These are phyloP conservation scores for Drosophila athabasca DNA, from an alignment of 1,140 invertebrate genomes.

Conservation along the genomic window DNA sequence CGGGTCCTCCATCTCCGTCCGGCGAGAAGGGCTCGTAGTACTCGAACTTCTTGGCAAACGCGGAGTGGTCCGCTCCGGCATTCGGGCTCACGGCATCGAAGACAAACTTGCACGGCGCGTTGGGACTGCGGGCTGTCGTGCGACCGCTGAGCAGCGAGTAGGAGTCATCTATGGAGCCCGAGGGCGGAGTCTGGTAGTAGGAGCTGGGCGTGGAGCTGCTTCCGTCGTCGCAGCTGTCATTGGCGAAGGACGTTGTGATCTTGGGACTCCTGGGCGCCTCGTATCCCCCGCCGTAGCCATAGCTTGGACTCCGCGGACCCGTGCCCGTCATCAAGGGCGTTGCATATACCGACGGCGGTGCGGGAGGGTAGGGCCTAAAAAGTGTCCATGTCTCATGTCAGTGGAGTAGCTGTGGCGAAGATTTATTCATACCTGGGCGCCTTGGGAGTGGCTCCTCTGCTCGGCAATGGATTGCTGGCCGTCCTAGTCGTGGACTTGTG, in stretches of 20 bases:
- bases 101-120: conserved; percentile 77
- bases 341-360: conserved; percentile 45
- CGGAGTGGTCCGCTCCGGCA: conserved; percentile 45
- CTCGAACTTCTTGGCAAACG: conserved; percentile 69
- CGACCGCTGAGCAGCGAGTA: conserved; percentile 60
- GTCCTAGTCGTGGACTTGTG: conserved; percentile 63
- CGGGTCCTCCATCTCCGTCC: conserved; percentile 72
- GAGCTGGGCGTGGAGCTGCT: conserved; percentile 73
- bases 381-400: neutral
- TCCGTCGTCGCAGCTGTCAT: conserved; percentile 75
- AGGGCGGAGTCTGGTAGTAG: conserved; percentile 76
- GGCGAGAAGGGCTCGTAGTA: conserved; percentile 82
- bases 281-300: conserved; percentile 39
- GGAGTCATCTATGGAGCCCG: conserved; percentile 74
- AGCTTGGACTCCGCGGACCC: conserved; percentile 20
- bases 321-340: conserved; percentile 27
- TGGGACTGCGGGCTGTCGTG: conserved; percentile 62
- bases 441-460: conserved; percentile 74
- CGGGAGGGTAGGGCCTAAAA: conserved; percentile 48
- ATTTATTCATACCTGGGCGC: conserved; percentile 64
- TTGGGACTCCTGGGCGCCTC: conserved; percentile 76
- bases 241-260: conserved; percentile 79
- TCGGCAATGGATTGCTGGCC: conserved; percentile 67
- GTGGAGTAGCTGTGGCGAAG: neutral
- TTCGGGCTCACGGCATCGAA: conserved; percentile 79